Evolutionary conservation across 2,888 invertebrate genomes (phyloP).

Genomic region (Erynnis tages): DNA sequence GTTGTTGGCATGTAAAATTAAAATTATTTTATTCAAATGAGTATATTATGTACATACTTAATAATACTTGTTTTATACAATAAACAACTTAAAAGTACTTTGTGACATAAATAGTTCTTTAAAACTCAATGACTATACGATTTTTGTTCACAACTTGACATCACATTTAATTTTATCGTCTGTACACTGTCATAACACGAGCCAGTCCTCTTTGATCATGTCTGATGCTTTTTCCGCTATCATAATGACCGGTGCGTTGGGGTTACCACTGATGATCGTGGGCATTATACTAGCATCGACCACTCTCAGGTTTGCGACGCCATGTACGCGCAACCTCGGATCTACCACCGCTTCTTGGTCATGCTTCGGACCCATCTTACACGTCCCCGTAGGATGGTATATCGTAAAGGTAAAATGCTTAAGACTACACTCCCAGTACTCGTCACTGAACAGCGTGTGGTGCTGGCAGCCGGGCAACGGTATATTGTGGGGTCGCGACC

Average conservation of each 20-base stretch:
- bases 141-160: slow-evolving; percentile 21
- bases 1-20: background rate
- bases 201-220: slow-evolving; percentile 94
- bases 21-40: slow-evolving; percentile 20
- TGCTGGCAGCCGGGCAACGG: slow-evolving; percentile 92
- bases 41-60: slow-evolving; percentile 44
- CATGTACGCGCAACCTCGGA: slow-evolving; percentile 88
- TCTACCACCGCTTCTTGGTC: slow-evolving; percentile 91
- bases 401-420: slow-evolving; percentile 91
- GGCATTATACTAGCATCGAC: slow-evolving; percentile 95
- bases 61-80: slow-evolving; percentile 42
- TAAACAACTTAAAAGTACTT: slow-evolving; percentile 47
- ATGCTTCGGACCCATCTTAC: slow-evolving; percentile 91
- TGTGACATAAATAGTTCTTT: slow-evolving; percentile 45
- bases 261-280: slow-evolving; percentile 93
- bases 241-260: slow-evolving; percentile 94
- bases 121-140: slow-evolving; percentile 36
- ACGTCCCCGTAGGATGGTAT: slow-evolving; percentile 92
- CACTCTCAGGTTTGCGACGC: slow-evolving; percentile 88
- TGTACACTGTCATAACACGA: slow-evolving; percentile 73
- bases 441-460: slow-evolving; percentile 86
- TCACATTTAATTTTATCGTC: slow-evolving; percentile 25
- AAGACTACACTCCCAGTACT: slow-evolving; percentile 93
- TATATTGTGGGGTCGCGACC: slow-evolving; percentile 89
- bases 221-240: slow-evolving; percentile 95